phyloP scores from a whole-genome alignment of 1,140 invertebrate species.

The Scaptomyza montana region DNA sequence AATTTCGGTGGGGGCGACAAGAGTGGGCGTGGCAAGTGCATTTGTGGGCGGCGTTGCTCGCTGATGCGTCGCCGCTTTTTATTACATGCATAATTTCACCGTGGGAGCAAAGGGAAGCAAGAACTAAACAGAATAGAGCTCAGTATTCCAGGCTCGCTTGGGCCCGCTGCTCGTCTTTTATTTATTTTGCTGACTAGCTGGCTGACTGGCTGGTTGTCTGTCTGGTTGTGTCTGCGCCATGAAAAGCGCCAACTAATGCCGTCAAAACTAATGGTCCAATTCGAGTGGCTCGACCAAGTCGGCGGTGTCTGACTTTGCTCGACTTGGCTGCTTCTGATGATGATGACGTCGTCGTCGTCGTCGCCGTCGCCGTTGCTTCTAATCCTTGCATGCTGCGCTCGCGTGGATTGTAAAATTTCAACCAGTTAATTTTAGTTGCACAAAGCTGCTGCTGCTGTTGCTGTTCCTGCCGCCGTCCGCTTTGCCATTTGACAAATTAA shows the following conservation, averaged over 20 bases:
- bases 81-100: conserved; percentile 79
- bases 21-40: conserved; percentile 48
- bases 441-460: conserved; percentile 9
- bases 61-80: conserved; percentile 68
- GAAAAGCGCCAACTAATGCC: conserved; percentile 77
- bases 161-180: conserved; percentile 63
- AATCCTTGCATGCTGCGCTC: conserved; percentile 43
- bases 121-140: not conserved
- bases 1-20: conserved; percentile 56
- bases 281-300: conserved; percentile 73
- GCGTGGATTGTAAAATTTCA: conserved; percentile 75
- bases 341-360: conserved; percentile 26
- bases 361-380: conserved; percentile 27
- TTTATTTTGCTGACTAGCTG: conserved; percentile 54
- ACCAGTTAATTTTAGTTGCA: conserved; percentile 73
- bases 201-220: conserved; percentile 44
- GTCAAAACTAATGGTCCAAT: conserved; percentile 83
- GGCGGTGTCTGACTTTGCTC: not conserved
- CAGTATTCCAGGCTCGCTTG: conserved; percentile 23
- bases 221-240: conserved; percentile 58
- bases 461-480: conserved; percentile 13
- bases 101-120: conserved; percentile 50
- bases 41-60: conserved; percentile 52
- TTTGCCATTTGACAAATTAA: conserved; percentile 79
- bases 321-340: conserved; percentile 19